Evolutionary conservation across 1,140 invertebrate genomes (phyloP), one percentile per base, ranked within the genome.

Genomic region (Cotesia chilonis): DNA sequence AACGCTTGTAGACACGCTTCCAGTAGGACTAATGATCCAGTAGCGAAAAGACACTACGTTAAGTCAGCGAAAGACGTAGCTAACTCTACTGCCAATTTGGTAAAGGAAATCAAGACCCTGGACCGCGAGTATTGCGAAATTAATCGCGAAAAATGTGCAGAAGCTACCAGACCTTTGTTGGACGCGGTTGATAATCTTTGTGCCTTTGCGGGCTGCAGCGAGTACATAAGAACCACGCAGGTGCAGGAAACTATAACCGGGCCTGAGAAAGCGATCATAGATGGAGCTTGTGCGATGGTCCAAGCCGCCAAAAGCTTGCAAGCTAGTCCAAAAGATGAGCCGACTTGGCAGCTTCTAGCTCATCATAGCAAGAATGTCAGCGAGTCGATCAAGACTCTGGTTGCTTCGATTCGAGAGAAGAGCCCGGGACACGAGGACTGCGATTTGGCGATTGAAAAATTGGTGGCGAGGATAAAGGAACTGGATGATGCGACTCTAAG

Each of bases 51-150:
- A 73, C 96, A 99, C 82, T 99, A 99, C 85, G 97, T 99, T 14
- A 96, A 99, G 82, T 95, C 96, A 72, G 97, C 97, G 35, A 98
- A 98, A 83, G 96, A 98, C 82, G 96, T 99, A 1, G 98, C 98
- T 20, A 98, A 97, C 85, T 96, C 95, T 3, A 99, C 98, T 3
- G 95, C 97, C 0, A 92, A 92, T 76, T 88, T 99, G 4, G 97
- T 99, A 1, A 96, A 96, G 84, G 94, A 96, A 81, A 98, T 99
- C 73, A 99, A 99, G 88, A 91, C 93, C 1, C 87, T 97, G 14
- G 96, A 98, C 85, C 90, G 91, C 61, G 92, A 97, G 82, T 96
- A 95, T 78, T 91, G 89, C 4, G 91, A 94, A 37, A 88, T 90
- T 17, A 94, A 95, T 81, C 89, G 94, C 2, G 88, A 90, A 54